Conservation (phyloP, 2,113 vertebrate genomes). For the Bos indicus region DNA sequence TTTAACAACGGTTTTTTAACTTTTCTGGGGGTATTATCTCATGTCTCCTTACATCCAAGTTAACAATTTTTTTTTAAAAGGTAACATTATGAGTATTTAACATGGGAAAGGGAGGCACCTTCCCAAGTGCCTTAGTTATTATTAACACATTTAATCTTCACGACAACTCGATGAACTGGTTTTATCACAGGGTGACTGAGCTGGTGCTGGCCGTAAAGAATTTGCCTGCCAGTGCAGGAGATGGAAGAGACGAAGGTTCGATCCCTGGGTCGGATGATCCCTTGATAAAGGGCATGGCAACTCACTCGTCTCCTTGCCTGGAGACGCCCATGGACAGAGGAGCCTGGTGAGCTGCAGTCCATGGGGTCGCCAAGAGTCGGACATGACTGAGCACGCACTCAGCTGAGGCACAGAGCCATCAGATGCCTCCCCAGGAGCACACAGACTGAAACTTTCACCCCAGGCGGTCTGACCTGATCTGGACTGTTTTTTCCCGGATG, state of each 20-base stretch:
- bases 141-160: background rate
- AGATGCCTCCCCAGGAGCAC: background rate
- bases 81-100: background rate
- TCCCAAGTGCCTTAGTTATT: background rate
- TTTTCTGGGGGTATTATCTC: background rate
- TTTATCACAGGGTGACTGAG: background rate
- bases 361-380: accelerated
- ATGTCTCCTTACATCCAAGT: background rate
- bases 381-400: accelerated
- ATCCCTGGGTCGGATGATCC: background rate
- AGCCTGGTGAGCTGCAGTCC: background rate
- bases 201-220: background rate
- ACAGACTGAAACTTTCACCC: background rate
- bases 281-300: background rate
- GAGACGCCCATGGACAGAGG: background rate
- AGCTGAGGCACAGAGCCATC: background rate
- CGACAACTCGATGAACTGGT: background rate
- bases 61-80: background rate
- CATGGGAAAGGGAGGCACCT: background rate
- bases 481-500: background rate
- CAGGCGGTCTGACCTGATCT: background rate
- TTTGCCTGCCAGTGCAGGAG: background rate
- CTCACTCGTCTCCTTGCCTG: background rate
- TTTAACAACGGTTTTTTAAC: background rate
- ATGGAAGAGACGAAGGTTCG: background rate